Evolutionary conservation across 1,140 invertebrate genomes (phyloP).

Genomic region (Melanaphis sacchari): DNA sequence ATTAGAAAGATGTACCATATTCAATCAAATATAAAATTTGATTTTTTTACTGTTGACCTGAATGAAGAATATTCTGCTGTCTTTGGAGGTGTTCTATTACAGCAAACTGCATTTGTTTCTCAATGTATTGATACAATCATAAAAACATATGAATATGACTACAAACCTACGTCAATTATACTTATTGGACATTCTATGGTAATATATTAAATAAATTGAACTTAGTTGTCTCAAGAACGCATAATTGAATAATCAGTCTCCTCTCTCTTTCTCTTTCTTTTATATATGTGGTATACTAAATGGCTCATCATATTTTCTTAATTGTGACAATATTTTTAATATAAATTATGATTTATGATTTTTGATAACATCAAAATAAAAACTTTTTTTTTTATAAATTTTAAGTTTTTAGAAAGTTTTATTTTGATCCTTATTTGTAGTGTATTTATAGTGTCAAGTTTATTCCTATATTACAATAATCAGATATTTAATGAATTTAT

Average conservation of each 20-base stretch:
- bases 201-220: conserved; percentile 63
- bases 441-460: too few species aligned
- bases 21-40: conserved; percentile 75
- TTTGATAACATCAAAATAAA: too few species aligned
- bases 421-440: too few species aligned
- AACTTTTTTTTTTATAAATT: too few species aligned
- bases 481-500: too few species aligned
- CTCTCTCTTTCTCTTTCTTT: too few species aligned
- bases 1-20: conserved; percentile 76
- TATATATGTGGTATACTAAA: not conserved
- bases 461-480: too few species aligned
- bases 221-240: not conserved
- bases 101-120: conserved; percentile 80
- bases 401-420: too few species aligned
- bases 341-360: not conserved
- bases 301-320: not conserved
- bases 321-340: not conserved
- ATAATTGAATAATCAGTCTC: too few species aligned
- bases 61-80: conserved; percentile 83
- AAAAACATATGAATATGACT: conserved; percentile 71
- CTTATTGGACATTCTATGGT: conserved; percentile 93
- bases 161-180: conserved; percentile 71
- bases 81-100: conserved; percentile 78
- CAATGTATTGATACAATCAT: conserved; percentile 77
- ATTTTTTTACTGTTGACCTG: conserved; percentile 85